These are phyloP conservation scores for Bombylius discolor DNA, from an alignment of 2,888 invertebrate genomes.

Conservation along the genomic window DNA sequence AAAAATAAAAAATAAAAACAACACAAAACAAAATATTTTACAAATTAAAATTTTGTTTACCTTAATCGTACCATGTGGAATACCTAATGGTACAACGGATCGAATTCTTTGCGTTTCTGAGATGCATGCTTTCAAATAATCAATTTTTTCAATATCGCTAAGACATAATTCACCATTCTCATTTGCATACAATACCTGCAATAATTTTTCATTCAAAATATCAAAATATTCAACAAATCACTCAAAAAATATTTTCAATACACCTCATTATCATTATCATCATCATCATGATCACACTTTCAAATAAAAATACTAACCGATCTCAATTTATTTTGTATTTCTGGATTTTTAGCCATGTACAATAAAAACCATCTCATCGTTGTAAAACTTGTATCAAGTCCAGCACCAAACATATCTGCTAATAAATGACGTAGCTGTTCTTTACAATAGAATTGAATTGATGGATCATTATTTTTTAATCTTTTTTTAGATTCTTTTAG, in stretches of 20 bases:
- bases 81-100: conserved; percentile 68
- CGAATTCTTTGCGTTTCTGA: conserved; percentile 67
- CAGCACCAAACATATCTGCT: conserved; percentile 76
- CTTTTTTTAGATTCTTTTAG: conserved; percentile 45
- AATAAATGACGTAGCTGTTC: conserved; percentile 60
- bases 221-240: too few species aligned
- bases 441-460: conserved; percentile 44
- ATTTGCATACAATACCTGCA: background rate
- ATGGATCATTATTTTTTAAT: conserved; percentile 34
- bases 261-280: too few species aligned
- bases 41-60: conserved; percentile 20
- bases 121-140: conserved; percentile 48
- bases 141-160: conserved; percentile 24
- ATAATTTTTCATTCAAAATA: too few species aligned
- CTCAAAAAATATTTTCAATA: too few species aligned
- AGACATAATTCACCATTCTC: conserved; percentile 17
- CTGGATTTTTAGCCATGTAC: conserved; percentile 56
- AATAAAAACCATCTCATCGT: conserved; percentile 72
- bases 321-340: conserved; percentile 41
- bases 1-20: conserved; percentile 1
- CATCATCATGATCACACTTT: background rate
- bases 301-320: conserved; percentile 11
- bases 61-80: conserved; percentile 63
- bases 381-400: conserved; percentile 68
- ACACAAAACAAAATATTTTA: background rate